Conservation (phyloP, 30 jellyfish, hydroid and myxozoan species). For the Aurelia coerulea region DNA sequence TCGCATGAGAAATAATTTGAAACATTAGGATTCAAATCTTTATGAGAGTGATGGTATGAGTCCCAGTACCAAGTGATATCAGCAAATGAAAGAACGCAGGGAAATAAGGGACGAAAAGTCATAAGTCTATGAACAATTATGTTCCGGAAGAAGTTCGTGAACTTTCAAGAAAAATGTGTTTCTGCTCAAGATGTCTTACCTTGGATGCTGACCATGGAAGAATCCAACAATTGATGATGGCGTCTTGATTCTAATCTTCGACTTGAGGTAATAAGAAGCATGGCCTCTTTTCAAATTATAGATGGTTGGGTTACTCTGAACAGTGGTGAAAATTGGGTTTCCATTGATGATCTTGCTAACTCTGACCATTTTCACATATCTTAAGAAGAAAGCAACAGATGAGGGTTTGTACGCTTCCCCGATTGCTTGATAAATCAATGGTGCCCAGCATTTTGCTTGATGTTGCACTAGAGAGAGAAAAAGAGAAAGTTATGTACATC, state of each 20-base stretch:
- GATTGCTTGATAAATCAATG: constrained; percentile 26
- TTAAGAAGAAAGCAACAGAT: constrained; percentile 41
- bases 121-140: too few relatives aligned
- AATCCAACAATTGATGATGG: background rate
- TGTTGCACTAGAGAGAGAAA: too few relatives aligned
- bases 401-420: constrained; percentile 60
- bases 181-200: background rate
- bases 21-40: background rate
- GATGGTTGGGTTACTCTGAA: background rate
- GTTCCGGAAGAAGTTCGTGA: too few relatives aligned
- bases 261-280: background rate
- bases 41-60: too few relatives aligned
- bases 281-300: background rate
- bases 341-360: background rate
- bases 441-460: too few relatives aligned
- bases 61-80: too few relatives aligned
- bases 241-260: background rate
- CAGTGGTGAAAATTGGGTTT: background rate
- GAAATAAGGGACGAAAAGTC: constrained; percentile 56
- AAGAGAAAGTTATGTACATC: too few relatives aligned
- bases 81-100: background rate
- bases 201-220: constrained; percentile 53
- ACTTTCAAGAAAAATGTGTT: background rate
- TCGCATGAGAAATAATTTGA: background rate
- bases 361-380: constrained; percentile 28